Conservation (phyloP, 1,140 invertebrate species). For the Chironomus striatipennis region DNA sequence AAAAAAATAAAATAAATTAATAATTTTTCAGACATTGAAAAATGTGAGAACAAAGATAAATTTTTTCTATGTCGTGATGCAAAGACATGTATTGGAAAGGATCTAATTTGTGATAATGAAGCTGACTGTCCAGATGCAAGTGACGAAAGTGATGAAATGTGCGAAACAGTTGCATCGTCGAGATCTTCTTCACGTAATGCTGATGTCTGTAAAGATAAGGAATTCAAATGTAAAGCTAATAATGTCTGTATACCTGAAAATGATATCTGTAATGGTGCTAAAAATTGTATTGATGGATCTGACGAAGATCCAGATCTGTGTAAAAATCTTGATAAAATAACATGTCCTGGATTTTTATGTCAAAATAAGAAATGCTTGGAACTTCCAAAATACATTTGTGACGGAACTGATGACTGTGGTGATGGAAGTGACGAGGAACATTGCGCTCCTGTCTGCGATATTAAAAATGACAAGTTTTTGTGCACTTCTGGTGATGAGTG, state of each 20-base stretch:
- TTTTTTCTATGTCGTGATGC: slow-evolving; percentile 36
- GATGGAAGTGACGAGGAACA: slow-evolving; percentile 56
- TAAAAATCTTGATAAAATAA: slow-evolving; percentile 33
- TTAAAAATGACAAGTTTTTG: slow-evolving; percentile 33
- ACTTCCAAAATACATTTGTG: slow-evolving; percentile 34
- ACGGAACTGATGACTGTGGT: slow-evolving; percentile 47
- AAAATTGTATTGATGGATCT: slow-evolving; percentile 69
- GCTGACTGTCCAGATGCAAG: slow-evolving; percentile 46
- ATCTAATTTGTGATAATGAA: slow-evolving; percentile 42
- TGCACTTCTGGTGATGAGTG: slow-evolving; percentile 42
- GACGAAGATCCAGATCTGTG: slow-evolving; percentile 56
- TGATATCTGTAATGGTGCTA: slow-evolving; percentile 61
- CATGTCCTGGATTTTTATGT: slow-evolving; percentile 34
- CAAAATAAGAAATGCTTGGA: slow-evolving; percentile 34
- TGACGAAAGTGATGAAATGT: slow-evolving; percentile 39
- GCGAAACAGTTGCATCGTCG: neutral
- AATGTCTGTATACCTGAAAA: slow-evolving; percentile 53
- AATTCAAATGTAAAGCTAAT: slow-evolving; percentile 42
- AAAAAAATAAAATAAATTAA: too few species aligned
- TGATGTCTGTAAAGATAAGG: slow-evolving; percentile 15
- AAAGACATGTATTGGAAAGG: slow-evolving; percentile 39
- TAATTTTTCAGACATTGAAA: slow-evolving; percentile 34
- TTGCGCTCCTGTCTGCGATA: slow-evolving; percentile 38
- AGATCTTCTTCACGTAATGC: neutral
- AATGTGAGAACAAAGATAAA: slow-evolving; percentile 31